Conservation (phyloP, 2,888 invertebrate species). For the Philonicus albiceps region DNA sequence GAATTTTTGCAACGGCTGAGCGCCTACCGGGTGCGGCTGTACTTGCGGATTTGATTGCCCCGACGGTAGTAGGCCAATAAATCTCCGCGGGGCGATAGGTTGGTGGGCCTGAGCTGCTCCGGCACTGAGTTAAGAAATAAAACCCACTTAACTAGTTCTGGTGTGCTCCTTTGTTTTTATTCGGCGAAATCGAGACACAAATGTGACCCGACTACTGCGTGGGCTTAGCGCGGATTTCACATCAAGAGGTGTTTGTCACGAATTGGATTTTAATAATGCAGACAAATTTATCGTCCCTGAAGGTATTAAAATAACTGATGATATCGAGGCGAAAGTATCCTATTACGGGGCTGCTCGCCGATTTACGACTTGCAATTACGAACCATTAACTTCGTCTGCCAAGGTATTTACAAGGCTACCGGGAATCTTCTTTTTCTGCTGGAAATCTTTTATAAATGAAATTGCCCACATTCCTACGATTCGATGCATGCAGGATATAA, state of each 20-base stretch:
- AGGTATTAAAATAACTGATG: slow-evolving; percentile 7
- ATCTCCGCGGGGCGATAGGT: slow-evolving; percentile 10
- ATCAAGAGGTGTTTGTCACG: slow-evolving; percentile 31
- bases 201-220: slow-evolving; percentile 4
- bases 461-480: background rate
- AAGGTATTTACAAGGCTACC: background rate
- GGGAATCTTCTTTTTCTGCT: background rate
- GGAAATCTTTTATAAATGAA: background rate
- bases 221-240: slow-evolving; percentile 19
- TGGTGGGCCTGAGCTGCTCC: background rate
- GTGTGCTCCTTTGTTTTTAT: background rate
- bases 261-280: slow-evolving; percentile 25
- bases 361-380: background rate
- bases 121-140: background rate
- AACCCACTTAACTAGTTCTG: slow-evolving; percentile 19
- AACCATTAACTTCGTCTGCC: background rate
- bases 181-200: background rate
- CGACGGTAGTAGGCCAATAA: slow-evolving; percentile 6
- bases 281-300: slow-evolving; percentile 9
- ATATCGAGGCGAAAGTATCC: slow-evolving; percentile 18
- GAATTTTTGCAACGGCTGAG: background rate
- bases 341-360: background rate
- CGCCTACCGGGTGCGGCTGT: background rate
- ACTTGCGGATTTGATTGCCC: slow-evolving; percentile 6
- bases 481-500: background rate